These are phyloP conservation scores for Calameuta filiformis DNA, from an alignment of 2,888 invertebrate genomes.

Conservation along the genomic window DNA sequence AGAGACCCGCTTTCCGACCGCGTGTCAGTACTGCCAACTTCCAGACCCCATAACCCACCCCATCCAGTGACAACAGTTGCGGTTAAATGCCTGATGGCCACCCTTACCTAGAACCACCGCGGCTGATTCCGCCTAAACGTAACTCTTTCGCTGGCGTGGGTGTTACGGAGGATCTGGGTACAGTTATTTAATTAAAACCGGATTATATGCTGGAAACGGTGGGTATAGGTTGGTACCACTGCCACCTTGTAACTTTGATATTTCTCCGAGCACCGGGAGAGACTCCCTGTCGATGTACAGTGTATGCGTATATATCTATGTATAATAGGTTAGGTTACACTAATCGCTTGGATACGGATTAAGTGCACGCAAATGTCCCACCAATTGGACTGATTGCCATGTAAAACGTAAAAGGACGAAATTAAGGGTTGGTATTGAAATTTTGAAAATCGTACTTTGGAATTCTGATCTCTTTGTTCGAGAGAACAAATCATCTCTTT, in stretches of 20 bases:
- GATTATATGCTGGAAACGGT: slow-evolving; percentile 45
- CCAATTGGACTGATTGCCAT: background rate
- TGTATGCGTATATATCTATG: background rate
- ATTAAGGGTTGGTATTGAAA: background rate
- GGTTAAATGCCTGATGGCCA: slow-evolving; percentile 59
- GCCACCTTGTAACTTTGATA: background rate
- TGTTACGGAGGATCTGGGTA: slow-evolving; percentile 9
- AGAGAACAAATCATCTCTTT: background rate
- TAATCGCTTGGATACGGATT: slow-evolving; percentile 55
- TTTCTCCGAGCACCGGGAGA: background rate
- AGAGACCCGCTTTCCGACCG: background rate
- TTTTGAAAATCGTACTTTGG: background rate
- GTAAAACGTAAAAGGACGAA: background rate
- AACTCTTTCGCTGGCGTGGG: slow-evolving; percentile 16
- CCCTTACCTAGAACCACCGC: slow-evolving; percentile 20
- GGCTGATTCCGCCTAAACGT: background rate
- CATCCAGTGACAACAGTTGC: slow-evolving; percentile 62
- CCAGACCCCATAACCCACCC: slow-evolving; percentile 45
- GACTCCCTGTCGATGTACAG: background rate
- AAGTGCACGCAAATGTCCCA: slow-evolving; percentile 35
- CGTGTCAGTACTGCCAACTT: slow-evolving; percentile 3
- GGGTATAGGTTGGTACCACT: background rate
- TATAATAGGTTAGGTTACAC: slow-evolving; percentile 18
- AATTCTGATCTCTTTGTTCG: background rate
- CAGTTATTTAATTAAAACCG: slow-evolving; percentile 64